These are phyloP conservation scores for Spea multiplicata DNA, from an alignment of 2,113 vertebrate genomes.

Conservation along the genomic window DNA sequence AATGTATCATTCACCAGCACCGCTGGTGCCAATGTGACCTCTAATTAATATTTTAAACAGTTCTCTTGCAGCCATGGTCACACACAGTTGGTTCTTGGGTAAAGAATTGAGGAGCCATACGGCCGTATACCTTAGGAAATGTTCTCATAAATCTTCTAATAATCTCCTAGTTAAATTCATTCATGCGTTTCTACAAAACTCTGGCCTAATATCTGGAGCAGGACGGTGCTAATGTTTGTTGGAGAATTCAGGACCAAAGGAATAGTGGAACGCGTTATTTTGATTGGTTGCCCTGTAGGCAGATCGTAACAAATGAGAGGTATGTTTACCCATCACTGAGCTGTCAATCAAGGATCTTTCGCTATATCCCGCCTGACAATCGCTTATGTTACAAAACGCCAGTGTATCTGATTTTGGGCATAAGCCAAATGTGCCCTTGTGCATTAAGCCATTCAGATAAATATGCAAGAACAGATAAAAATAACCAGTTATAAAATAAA, in stretches of 20 bases:
- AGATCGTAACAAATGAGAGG: conserved; percentile 17
- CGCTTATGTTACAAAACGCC: not conserved
- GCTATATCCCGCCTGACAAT: conserved; percentile 20
- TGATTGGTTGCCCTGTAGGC: not conserved
- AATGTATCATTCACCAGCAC: too few relatives aligned
- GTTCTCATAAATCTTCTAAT: not conserved
- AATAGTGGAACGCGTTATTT: not conserved
- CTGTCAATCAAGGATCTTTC: conserved; percentile 12
- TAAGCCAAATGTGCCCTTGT: conserved; percentile 9
- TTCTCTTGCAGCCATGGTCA: not conserved
- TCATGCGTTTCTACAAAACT: not conserved
- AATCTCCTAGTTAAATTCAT: not conserved
- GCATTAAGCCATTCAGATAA: conserved; percentile 22
- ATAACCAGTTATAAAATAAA: not conserved
- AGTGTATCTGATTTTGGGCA: conserved; percentile 33
- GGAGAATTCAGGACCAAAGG: not conserved
- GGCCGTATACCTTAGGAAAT: not conserved
- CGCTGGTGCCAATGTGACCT: too few relatives aligned
- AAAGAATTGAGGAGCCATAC: not conserved
- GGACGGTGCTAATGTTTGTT: not conserved
- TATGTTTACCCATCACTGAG: conserved; percentile 22
- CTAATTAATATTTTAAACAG: too few relatives aligned
- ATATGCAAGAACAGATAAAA: not conserved
- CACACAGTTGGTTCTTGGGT: not conserved
- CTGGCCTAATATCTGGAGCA: not conserved